These are phyloP conservation scores for Embidobia sp. DNA, from an alignment of 2,888 invertebrate species.

Conservation along the genomic window DNA sequence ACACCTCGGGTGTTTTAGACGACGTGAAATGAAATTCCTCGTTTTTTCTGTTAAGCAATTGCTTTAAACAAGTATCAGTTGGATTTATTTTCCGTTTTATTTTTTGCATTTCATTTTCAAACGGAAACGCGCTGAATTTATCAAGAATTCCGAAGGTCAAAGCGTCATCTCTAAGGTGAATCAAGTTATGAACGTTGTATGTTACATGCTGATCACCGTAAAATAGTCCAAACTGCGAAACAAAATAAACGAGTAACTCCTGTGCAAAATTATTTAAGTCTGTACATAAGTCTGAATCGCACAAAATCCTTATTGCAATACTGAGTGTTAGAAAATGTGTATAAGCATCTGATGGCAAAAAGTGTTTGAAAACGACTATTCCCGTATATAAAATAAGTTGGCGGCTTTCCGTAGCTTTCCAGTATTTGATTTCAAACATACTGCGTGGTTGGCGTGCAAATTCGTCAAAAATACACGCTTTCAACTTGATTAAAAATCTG, in stretches of 20 bases:
- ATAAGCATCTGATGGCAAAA: not conserved
- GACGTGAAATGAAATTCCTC: not conserved
- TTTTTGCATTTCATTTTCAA: conserved; percentile 14
- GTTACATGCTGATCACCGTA: not conserved
- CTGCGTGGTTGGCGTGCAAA: not conserved
- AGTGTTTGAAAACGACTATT: not conserved
- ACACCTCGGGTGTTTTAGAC: too few relatives aligned
- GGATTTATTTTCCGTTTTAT: not conserved
- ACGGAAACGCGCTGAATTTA: too few relatives aligned
- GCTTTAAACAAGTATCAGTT: not conserved
- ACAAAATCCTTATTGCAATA: too few relatives aligned
- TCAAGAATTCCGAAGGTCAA: not conserved
- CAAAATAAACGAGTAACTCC: too few relatives aligned
- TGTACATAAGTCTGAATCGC: too few relatives aligned
- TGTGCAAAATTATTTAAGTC: too few relatives aligned
- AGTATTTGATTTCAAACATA: not conserved
- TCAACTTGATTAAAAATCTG: not conserved
- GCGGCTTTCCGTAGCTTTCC: conserved; percentile 6
- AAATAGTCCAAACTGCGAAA: not conserved
- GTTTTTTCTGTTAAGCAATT: not conserved
- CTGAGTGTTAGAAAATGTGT: not conserved
- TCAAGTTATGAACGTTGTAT: conserved; percentile 13
- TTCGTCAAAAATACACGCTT: not conserved
- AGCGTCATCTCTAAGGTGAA: too few relatives aligned
- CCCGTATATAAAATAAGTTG: conserved; percentile 2